A percentile compares a stretch with the other conserved stretches of the same genome.
These are phyloP conservation scores for Remorina albescens DNA, from an alignment of 2,797 vertebrate genomes.

Conservation along the genomic window DNA sequence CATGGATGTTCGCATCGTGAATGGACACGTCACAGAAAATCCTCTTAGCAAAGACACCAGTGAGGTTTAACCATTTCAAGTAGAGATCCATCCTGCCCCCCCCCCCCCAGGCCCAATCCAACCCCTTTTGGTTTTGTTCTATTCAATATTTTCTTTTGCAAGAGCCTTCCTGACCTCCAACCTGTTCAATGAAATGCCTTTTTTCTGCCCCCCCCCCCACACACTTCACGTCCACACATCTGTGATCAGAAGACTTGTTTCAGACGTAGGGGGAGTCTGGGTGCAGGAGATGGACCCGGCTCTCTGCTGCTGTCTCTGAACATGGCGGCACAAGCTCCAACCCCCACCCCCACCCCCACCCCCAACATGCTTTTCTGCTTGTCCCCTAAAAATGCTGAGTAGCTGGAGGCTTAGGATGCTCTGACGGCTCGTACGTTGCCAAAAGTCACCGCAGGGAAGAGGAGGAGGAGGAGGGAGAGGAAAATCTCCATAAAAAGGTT, in stretches of 20 bases:
- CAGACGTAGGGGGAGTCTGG: conserved; percentile 25
- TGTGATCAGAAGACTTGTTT: conserved; percentile 35
- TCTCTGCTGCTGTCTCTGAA: conserved; percentile 46
- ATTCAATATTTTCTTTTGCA: conserved; percentile 53
- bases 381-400: conserved; percentile 78
- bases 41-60: conserved; percentile 64
- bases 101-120: too few relatives aligned
- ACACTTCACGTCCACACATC: conserved; percentile 18
- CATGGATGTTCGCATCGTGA: conserved; percentile 61
- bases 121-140: conserved; percentile 21
- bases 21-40: conserved; percentile 62
- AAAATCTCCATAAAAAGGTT: conserved; percentile 78
- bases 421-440: conserved; percentile 78
- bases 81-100: conserved; percentile 49
- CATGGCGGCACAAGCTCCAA: conserved; percentile 54
- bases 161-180: conserved; percentile 76
- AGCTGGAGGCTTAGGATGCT: conserved; percentile 77
- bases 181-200: conserved; percentile 72
- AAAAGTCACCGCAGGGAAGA: conserved; percentile 79
- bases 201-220: conserved; percentile 26
- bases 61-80: conserved; percentile 59
- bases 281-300: conserved; percentile 36
- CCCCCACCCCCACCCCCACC: too few relatives aligned
- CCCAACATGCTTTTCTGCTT: conserved; percentile 59
- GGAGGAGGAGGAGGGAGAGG: conserved; percentile 61